Conservation (phyloP, 2,113 vertebrate genomes). For the Urocynchramus pylzowi region DNA sequence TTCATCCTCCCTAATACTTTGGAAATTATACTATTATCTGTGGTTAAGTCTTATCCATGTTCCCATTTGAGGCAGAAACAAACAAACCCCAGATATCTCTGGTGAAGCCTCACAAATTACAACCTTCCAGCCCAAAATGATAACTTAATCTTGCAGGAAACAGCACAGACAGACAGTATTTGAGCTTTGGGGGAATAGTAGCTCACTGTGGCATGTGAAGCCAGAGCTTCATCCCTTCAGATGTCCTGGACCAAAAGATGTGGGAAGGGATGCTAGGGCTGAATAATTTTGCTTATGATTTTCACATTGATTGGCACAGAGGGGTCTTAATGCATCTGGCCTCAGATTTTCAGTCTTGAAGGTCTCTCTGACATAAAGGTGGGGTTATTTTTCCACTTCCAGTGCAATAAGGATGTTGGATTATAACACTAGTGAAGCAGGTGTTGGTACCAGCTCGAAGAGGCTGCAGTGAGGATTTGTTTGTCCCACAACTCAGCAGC, state of each 20-base stretch:
- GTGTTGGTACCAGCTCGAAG: fast-evolving
- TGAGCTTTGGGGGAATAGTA: background rate
- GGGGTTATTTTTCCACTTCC: background rate
- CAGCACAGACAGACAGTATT: background rate
- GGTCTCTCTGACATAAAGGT: background rate
- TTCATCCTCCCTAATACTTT: background rate
- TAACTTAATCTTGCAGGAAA: conserved; percentile 32
- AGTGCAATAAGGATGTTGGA: background rate
- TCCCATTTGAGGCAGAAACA: background rate
- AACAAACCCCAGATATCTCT: background rate
- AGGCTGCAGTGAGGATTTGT: fast-evolving
- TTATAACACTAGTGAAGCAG: fast-evolving
- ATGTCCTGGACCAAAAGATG: background rate
- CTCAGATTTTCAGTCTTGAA: background rate
- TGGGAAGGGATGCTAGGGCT: background rate
- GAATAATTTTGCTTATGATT: background rate
- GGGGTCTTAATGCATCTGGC: background rate
- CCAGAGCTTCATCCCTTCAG: background rate
- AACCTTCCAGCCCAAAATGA: background rate
- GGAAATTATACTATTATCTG: background rate
- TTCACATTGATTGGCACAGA: background rate
- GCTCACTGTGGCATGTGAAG: background rate
- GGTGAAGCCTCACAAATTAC: background rate
- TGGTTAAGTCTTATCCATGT: background rate
- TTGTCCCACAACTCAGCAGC: fast-evolving